Evolutionary conservation across 2,113 vertebrate species (phyloP).

Genomic region (Bothrops jararaca): DNA sequence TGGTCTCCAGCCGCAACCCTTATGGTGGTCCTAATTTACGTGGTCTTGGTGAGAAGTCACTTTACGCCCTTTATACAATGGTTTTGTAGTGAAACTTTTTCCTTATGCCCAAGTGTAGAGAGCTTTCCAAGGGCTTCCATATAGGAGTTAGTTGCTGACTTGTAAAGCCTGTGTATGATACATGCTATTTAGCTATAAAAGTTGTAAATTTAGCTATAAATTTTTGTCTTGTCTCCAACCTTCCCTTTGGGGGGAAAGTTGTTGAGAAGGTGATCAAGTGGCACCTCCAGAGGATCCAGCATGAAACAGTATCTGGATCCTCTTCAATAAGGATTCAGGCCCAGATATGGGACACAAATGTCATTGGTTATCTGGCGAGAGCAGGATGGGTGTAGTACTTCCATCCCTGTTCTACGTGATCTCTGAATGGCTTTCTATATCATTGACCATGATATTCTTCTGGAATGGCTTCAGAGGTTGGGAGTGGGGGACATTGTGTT

Average conservation of each 20-base stretch:
- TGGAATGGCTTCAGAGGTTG: too few species aligned
- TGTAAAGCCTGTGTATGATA: not conserved
- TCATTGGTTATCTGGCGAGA: not conserved
- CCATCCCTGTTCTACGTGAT: too few species aligned
- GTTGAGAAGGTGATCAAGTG: not conserved
- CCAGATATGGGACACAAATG: not conserved
- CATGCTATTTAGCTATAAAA: not conserved
- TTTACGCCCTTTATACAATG: not conserved
- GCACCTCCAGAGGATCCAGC: not conserved
- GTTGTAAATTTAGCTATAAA: not conserved
- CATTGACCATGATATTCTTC: too few species aligned
- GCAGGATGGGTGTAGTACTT: not conserved
- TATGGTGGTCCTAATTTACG: conserved; percentile 82
- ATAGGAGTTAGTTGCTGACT: not conserved
- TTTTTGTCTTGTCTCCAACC: not conserved
- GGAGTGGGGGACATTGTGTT: too few species aligned
- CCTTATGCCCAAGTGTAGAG: not conserved
- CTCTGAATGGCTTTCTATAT: too few species aligned
- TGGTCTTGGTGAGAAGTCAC: conserved; percentile 76
- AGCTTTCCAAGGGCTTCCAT: not conserved
- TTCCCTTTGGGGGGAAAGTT: not conserved
- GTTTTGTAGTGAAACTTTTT: not conserved
- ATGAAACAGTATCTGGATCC: not conserved
- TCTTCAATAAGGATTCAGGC: not conserved
- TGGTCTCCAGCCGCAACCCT: conserved; percentile 85